Evolutionary conservation across 2,797 vertebrate genomes (phyloP), one percentile per base, ranked within the genome.

Genomic region (Helarctos malayanus): DNA sequence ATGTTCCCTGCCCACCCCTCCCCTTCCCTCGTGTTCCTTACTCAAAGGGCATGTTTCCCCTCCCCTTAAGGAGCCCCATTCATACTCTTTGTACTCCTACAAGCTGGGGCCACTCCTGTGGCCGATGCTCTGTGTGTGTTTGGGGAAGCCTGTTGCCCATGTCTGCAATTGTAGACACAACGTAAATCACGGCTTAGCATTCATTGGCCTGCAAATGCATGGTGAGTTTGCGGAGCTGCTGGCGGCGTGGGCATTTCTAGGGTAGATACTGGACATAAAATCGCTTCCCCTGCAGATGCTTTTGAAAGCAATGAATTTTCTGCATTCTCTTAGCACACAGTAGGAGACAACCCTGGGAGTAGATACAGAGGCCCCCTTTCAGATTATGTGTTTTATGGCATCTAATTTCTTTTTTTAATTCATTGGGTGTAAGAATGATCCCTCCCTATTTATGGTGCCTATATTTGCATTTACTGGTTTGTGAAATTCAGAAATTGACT

Each of bases 401-500:
- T 52, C 54, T 54, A 32, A 21, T 63, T 52, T 71, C 47, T 59
- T 47, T 63, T 21, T 79, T 79, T 16, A 32, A 29, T 65, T 57
- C 3, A 4, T 32, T 0, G 2, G 11, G 38, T 25, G 0, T 52
- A 32, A 59, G 12, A 49, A 59, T 59, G 27, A 32, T 32, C 8
- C 4, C 41, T 75, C 73, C 45, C 27, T 38, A 5, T 35, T 71
- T 61, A 27, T 56, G 2, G 27, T 6, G 15, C 47, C 32, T 92
- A 0, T 35, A 12, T 57, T 63, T 61, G 79, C 56, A 52, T 23
- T 79, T 7, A 4, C 7, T 49, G 54, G 80, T 71, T 79, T 86
- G 65, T 54, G 59, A 89, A 93, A 82, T 56, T 79, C 59, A 73
- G 78, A 81, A 65, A 59, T 13, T 45, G 82, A 27, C 79, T 89